A percentile compares a stretch with the other conserved stretches of the same genome.
phyloP scores from a whole-genome alignment of 2,797 vertebrate genomes.

The Silurus aristotelis region DNA sequence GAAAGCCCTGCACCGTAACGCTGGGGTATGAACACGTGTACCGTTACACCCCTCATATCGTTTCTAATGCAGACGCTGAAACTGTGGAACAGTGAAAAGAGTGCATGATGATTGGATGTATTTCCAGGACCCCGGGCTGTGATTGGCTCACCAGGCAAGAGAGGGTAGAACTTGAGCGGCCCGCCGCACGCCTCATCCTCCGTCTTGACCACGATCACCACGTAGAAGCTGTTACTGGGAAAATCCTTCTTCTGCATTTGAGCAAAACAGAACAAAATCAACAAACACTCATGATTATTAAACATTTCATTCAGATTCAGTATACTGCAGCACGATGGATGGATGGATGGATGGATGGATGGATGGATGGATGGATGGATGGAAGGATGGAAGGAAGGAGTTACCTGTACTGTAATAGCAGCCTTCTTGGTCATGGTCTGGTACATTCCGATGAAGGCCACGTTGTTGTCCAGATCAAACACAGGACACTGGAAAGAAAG shows the following conservation, averaged over 20 bases:
- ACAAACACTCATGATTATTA: neutral
- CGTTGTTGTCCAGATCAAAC: slow-evolving; percentile 97
- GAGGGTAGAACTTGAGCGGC: slow-evolving; percentile 86
- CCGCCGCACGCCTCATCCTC: slow-evolving; percentile 94
- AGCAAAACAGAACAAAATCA: neutral
- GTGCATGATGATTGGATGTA: neutral
- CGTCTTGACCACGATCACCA: slow-evolving; percentile 96
- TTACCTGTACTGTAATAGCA: slow-evolving; percentile 96
- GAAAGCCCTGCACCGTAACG: too few relatives aligned
- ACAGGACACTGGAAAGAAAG: slow-evolving; percentile 84
- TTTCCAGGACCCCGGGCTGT: neutral
- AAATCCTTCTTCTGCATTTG: slow-evolving; percentile 84
- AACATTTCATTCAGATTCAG: too few relatives aligned
- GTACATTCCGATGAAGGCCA: slow-evolving; percentile 97
- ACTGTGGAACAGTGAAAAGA: neutral
- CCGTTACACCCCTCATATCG: too few relatives aligned
- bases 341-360: too few relatives aligned
- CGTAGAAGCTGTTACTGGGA: slow-evolving; percentile 93
- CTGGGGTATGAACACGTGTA: too few relatives aligned
- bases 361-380: too few relatives aligned
- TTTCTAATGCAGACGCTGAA: too few relatives aligned
- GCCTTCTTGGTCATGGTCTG: slow-evolving; percentile 98
- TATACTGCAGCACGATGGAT: too few relatives aligned
- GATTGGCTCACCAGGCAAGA: slow-evolving; percentile 65
- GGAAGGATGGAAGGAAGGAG: too few relatives aligned